Evolutionary conservation across 2,888 invertebrate species (phyloP), one percentile per base, ranked within the genome.

Genomic region (Sphaeridia pumilis): DNA sequence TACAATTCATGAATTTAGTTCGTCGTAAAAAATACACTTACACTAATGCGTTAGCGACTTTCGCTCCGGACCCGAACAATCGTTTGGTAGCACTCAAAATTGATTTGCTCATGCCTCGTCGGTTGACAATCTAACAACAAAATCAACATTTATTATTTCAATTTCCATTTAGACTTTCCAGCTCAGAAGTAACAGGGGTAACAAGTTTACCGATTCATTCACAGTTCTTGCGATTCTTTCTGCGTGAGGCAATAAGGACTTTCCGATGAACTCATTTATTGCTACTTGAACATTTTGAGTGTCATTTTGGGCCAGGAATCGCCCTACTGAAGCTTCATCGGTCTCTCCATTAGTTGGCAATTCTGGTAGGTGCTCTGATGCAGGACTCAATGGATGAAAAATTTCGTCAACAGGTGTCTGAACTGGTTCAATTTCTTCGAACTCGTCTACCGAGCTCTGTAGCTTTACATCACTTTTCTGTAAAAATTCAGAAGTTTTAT

Each of bases 1-100:
- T n/a, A n/a, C n/a, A n/a, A n/a, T n/a, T n/a, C n/a, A n/a, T n/a
- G n/a, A n/a, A n/a, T n/a, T n/a, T n/a, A n/a, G n/a, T n/a, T n/a
- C 31, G 31, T 31, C 31, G 14, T 14, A 31, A 31, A 31, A 10
- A 31, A 31, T 10, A 31, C 14, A 31, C 82, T 75, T 76, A 89
- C 88, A 89, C 85, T 44, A 90, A 84, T 65, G 85, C 83, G 69
- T 56, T 57, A 34, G 58, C 49, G 20, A 55, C 50, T 52, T 59
- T 59, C n/a, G 50, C 52, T 17, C 57, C 34, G 35, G 78, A 77
- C 7, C 87, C 86, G 73, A 95, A 94, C 87, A 92, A 92, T 64
- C 94, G 78, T 72, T 92, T 93, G 1, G 95, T 93, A 20, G 92
- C 94, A 69, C 87, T 92, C 58, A 97, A 78, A 58, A 97, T 73